Percentiles rank a stretch among this genome's conserved stretches.
phyloP scores from a whole-genome alignment of 2,797 vertebrate genomes.

The Typhlichthys eigenmanni region DNA sequence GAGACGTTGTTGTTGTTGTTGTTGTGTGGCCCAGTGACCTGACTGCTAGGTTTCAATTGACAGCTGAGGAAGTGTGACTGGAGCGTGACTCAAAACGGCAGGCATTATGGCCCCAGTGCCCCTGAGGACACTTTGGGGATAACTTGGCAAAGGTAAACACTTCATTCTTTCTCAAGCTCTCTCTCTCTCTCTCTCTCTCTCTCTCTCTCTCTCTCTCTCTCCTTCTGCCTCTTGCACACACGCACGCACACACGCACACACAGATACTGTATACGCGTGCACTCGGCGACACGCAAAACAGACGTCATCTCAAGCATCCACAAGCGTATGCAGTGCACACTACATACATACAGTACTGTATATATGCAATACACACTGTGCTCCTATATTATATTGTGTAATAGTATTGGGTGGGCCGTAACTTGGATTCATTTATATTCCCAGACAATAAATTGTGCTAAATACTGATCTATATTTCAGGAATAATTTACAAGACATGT shows the following conservation, averaged over 20 bases:
- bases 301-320: neutral
- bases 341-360: too few species aligned
- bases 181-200: neutral
- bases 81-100: slow-evolving; percentile 99
- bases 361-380: neutral
- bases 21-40: slow-evolving; percentile 97
- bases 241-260: slow-evolving; percentile 4
- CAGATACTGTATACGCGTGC: slow-evolving; percentile 15
- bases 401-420: too few species aligned
- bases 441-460: too few species aligned
- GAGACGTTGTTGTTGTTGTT: slow-evolving; percentile 67
- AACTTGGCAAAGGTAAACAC: slow-evolving; percentile 99
- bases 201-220: slow-evolving; percentile 33
- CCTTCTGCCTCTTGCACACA: slow-evolving; percentile 1
- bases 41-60: slow-evolving; percentile 99
- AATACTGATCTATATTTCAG: too few species aligned
- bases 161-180: slow-evolving; percentile 93
- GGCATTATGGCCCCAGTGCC: slow-evolving; percentile 99
- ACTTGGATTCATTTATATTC: too few species aligned
- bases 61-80: slow-evolving; percentile 99
- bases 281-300: neutral
- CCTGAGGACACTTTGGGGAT: slow-evolving; percentile 99
- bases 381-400: too few species aligned
- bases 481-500: too few species aligned
- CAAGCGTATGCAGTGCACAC: neutral